Conservation (phyloP, 2,888 invertebrate species). For the Pandemis corylana region DNA sequence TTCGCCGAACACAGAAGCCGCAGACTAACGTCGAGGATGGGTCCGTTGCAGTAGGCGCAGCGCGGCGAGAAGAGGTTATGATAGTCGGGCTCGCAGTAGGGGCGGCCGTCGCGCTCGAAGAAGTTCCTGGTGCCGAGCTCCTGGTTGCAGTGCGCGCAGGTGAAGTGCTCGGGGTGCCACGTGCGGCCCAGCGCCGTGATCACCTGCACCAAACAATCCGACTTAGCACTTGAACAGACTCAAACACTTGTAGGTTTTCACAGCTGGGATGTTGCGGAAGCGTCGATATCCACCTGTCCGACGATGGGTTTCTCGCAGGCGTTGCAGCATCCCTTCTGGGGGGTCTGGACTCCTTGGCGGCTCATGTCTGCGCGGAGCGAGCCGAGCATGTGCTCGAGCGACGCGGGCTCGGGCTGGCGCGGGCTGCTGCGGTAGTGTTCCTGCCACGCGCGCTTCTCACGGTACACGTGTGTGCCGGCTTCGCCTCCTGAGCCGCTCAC, state of each 20-base stretch:
- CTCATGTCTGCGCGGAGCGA: conserved; percentile 98
- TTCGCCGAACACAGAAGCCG: neutral
- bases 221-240: conserved; percentile 43
- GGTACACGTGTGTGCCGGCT: conserved; percentile 86
- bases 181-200: conserved; percentile 99
- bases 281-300: conserved; percentile 89
- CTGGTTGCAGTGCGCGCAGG: conserved; percentile 98
- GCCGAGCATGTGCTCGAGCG: conserved; percentile 94
- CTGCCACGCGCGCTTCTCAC: conserved; percentile 85
- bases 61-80: conserved; percentile 99
- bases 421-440: conserved; percentile 83
- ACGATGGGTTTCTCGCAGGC: conserved; percentile 99
- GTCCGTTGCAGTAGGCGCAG: conserved; percentile 99
- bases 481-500: conserved; percentile 76
- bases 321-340: conserved; percentile 99
- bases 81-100: conserved; percentile 99
- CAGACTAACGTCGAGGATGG: conserved; percentile 97
- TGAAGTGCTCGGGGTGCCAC: conserved; percentile 99
- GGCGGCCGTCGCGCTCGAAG: conserved; percentile 98
- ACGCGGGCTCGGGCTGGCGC: conserved; percentile 84
- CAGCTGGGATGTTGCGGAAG: neutral
- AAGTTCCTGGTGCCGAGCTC: conserved; percentile 99
- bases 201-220: conserved; percentile 80
- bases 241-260: conserved; percentile 24
- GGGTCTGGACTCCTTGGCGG: conserved; percentile 99